Base-by-base conservation (phyloP, 2,888 invertebrate species). In the Parthenolecanium corni region DNA sequence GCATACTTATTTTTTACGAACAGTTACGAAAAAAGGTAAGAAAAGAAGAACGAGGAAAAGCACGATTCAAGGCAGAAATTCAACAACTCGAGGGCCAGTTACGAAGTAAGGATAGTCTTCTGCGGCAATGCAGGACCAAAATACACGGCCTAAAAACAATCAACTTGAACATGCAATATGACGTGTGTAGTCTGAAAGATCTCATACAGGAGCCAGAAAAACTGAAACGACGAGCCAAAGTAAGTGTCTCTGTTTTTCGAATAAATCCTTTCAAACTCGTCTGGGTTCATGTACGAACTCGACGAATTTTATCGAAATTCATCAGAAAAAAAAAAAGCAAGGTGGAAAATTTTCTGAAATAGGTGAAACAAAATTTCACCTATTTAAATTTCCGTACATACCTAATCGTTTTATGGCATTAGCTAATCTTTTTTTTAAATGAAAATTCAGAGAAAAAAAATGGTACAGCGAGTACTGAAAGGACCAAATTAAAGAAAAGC, bases 151-250 rank as follows among this genome's bases (percentile, higher is more conserved):
- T 62, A 1, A 64, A 64, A 14, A 52, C 49, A 23, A 23, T 52
- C 11, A 21, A 62, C 4, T 64, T 58, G 40, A 65, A 61, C 16
- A 40, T 66, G 18, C 53, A 23, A 47, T 38, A 31, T 3, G 66
- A 66, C 1, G 65, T 66, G 4, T 46, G 56, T 24, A 16, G 11
- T 1, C n/a, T 64, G 2, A 62, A 40, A 23, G 62, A 64, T 38
- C 31, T 49, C 9, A 53, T 64, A 25, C 66, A 66, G 47, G 42
- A 65, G 61, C 64, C 64, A 2, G 16, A 20, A 6, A 52, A 57
- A n/a, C 18, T 66, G 31, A 66, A 63, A 66, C 62, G 47, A 2
- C 38, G 14, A 16, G 62, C 62, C 1, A 62, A 62, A 38, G 66
- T 66, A 49, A 57, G 63, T n/a, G n/a, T n/a, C n/a, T n/a, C n/a